These are phyloP conservation scores for Lathronympha strigana DNA, from an alignment of 2,888 invertebrate species.

Conservation along the genomic window DNA sequence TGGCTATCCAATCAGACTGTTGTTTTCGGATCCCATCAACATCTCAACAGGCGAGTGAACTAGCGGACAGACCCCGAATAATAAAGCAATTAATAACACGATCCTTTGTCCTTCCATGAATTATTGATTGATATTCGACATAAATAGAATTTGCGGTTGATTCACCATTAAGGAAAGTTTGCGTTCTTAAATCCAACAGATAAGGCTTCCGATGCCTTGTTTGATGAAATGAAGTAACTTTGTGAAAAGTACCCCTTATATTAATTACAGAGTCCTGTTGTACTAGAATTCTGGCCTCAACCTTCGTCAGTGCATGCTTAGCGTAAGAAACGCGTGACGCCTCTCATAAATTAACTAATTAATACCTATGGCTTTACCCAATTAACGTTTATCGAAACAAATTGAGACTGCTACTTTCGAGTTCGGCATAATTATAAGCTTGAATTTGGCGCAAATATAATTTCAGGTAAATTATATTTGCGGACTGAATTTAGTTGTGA, in stretches of 20 bases:
- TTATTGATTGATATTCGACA: slow-evolving; percentile 52
- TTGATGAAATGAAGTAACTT: slow-evolving; percentile 9
- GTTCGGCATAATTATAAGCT: too few relatives aligned
- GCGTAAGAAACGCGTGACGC: background rate
- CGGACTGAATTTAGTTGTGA: too few relatives aligned
- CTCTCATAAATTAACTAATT: slow-evolving; percentile 10
- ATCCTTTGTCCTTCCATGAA: slow-evolving; percentile 55
- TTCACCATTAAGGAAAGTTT: background rate
- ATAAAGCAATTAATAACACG: slow-evolving; percentile 60
- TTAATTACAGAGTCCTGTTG: slow-evolving; percentile 44
- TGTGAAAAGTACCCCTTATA: slow-evolving; percentile 41
- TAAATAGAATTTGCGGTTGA: slow-evolving; percentile 24
- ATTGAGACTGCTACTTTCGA: too few relatives aligned
- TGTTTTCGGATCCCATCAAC: slow-evolving; percentile 15
- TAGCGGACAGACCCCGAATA: slow-evolving; percentile 49
- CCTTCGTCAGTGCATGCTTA: slow-evolving; percentile 17
- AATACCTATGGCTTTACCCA: background rate
- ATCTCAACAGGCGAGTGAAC: slow-evolving; percentile 7
- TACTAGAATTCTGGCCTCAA: slow-evolving; percentile 23
- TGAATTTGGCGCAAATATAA: too few relatives aligned
- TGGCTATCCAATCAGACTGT: slow-evolving; percentile 15
- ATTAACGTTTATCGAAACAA: too few relatives aligned
- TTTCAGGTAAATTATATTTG: too few relatives aligned
- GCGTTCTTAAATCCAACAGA: slow-evolving; percentile 2
- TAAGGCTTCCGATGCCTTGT: slow-evolving; percentile 1